These are phyloP conservation scores for Furnarius figulus DNA, from an alignment of 2,113 vertebrate genomes.

Conservation along the genomic window DNA sequence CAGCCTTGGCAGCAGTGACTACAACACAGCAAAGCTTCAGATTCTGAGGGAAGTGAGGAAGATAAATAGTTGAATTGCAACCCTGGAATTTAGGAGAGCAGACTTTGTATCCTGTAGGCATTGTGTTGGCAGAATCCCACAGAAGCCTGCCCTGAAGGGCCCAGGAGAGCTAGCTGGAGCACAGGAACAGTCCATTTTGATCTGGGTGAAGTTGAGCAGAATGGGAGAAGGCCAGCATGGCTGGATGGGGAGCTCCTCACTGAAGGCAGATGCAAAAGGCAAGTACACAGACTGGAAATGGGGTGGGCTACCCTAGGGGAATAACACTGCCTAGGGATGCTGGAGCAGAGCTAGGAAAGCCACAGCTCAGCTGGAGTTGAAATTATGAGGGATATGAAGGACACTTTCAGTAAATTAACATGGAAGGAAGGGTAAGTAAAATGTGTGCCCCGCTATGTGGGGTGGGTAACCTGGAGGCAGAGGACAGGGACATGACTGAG, in stretches of 20 bases:
- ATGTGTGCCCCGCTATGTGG: background rate
- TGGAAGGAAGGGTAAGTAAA: background rate
- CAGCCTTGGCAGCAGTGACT: conserved; percentile 7
- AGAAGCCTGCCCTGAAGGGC: background rate
- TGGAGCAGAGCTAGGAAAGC: background rate
- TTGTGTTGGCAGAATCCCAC: background rate
- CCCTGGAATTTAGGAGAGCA: background rate
- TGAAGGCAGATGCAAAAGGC: background rate
- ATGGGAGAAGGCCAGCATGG: background rate
- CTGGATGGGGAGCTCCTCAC: background rate
- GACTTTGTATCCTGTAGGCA: background rate
- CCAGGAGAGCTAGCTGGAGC: background rate
- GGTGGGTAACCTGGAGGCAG: background rate
- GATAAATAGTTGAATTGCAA: background rate
- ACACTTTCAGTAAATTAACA: background rate
- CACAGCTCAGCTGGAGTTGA: background rate
- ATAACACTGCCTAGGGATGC: background rate
- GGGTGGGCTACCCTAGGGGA: background rate
- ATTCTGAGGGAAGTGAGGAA: background rate
- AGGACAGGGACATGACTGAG: background rate
- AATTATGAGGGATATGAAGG: background rate
- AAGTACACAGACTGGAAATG: background rate
- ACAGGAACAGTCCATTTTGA: background rate
- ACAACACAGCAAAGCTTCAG: background rate
- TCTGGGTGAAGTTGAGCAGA: background rate